Percentiles rank a stretch among this genome's conserved stretches.
phyloP scores from a whole-genome alignment of 2,113 vertebrate genomes.

The Nesogale talazaci region DNA sequence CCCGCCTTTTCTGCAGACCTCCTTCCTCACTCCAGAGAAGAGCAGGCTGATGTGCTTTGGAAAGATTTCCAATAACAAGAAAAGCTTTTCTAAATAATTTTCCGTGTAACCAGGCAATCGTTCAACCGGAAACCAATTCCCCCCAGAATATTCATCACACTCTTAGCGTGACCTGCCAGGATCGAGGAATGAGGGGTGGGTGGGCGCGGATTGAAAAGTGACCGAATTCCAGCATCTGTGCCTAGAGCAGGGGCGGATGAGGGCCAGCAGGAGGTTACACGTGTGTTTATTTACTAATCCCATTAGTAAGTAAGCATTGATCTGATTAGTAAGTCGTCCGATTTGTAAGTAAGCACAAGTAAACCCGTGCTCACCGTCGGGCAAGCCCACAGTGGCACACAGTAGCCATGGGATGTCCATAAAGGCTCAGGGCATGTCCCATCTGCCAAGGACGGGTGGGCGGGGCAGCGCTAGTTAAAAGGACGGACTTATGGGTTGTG shows the following conservation, averaged over 20 bases:
- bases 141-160: conserved; percentile 60
- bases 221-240: background rate
- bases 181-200: conserved; percentile 26
- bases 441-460: background rate
- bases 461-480: background rate
- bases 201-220: too few species aligned
- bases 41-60: conserved; percentile 57
- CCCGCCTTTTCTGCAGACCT: background rate
- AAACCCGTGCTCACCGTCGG: background rate
- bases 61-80: conserved; percentile 71
- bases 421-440: background rate
- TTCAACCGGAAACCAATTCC: conserved; percentile 43
- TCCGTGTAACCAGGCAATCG: conserved; percentile 64
- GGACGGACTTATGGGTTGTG: too few species aligned
- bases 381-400: background rate
- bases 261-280: background rate
- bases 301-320: background rate
- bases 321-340: too few species aligned
- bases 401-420: background rate
- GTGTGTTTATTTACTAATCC: background rate
- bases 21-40: conserved; percentile 54
- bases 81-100: conserved; percentile 65
- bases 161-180: conserved; percentile 63
- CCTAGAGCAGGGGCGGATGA: background rate
- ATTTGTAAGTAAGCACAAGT: background rate